These are phyloP conservation scores for Tretioscincus oriximinensis DNA, from an alignment of 2,113 vertebrate genomes.

Conservation along the genomic window DNA sequence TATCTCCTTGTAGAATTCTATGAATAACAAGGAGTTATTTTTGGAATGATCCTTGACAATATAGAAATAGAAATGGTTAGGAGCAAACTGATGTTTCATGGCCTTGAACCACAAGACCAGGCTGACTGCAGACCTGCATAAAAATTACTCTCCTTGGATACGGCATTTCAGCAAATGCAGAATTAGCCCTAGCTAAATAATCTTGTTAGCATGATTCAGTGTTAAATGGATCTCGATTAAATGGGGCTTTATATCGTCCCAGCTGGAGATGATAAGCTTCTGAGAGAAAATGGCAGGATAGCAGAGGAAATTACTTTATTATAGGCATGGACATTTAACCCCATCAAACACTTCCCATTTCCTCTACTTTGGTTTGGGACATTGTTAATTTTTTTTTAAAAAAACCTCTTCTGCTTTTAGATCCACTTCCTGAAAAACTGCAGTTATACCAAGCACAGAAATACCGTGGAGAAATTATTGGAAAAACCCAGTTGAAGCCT, in stretches of 20 bases:
- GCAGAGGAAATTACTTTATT: slow-evolving; percentile 64
- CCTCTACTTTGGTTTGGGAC: neutral
- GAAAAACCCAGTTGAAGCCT: neutral
- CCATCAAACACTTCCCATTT: slow-evolving; percentile 41
- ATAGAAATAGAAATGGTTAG: slow-evolving; percentile 9
- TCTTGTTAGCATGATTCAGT: slow-evolving; percentile 70
- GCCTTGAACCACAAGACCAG: slow-evolving; percentile 39
- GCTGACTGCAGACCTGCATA: slow-evolving; percentile 52
- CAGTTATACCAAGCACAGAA: neutral
- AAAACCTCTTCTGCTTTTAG: neutral
- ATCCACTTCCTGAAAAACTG: neutral
- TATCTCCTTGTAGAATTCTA: slow-evolving; percentile 53
- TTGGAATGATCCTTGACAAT: slow-evolving; percentile 41
- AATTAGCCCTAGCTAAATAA: slow-evolving; percentile 61
- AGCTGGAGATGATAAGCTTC: slow-evolving; percentile 71
- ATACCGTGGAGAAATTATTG: neutral
- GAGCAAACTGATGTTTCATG: neutral
- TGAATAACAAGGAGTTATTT: slow-evolving; percentile 54
- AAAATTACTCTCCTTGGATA: slow-evolving; percentile 64
- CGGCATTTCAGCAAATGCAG: slow-evolving; percentile 59
- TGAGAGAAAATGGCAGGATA: slow-evolving; percentile 66
- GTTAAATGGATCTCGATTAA: slow-evolving; percentile 71
- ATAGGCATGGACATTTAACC: slow-evolving; percentile 66
- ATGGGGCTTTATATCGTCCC: slow-evolving; percentile 68
- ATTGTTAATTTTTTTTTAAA: slow-evolving; percentile 2